A percentile compares a stretch with the other conserved stretches of the same genome.
phyloP scores from a whole-genome alignment of 1,140 invertebrate genomes.

The Asbolus verrucosus region DNA sequence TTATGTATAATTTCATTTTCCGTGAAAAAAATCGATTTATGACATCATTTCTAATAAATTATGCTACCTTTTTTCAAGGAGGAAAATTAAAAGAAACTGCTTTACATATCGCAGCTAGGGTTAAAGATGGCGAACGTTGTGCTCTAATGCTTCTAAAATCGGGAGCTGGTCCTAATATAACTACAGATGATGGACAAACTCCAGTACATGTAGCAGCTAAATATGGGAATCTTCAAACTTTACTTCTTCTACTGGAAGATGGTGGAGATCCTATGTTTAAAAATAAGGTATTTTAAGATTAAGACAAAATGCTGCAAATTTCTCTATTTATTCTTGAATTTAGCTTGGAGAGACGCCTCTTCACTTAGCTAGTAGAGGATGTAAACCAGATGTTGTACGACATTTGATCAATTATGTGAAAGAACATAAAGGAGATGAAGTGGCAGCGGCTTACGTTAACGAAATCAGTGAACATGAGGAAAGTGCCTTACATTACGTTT shows the following conservation, averaged over 20 bases:
- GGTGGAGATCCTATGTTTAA: conserved; percentile 90
- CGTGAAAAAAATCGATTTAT: background rate
- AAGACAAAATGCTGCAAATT: too few species aligned
- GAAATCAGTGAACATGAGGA: conserved; percentile 91
- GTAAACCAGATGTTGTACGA: conserved; percentile 86
- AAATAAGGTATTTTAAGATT: conserved; percentile 77
- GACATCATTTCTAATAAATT: too few species aligned
- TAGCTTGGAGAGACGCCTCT: conserved; percentile 94
- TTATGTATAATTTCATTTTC: conserved; percentile 5
- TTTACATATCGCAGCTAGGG: conserved; percentile 93
- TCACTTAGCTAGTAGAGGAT: conserved; percentile 89
- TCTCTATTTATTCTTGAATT: too few species aligned
- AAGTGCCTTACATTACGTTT: conserved; percentile 91
- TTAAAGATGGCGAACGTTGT: conserved; percentile 94
- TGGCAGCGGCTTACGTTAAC: conserved; percentile 82
- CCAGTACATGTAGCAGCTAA: conserved; percentile 92
- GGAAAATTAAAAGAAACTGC: conserved; percentile 91
- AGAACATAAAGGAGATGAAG: conserved; percentile 76
- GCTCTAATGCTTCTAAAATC: conserved; percentile 97
- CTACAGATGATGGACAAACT: conserved; percentile 93
- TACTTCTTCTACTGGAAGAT: conserved; percentile 89
- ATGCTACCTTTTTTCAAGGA: conserved; percentile 64
- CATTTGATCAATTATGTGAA: conserved; percentile 89
- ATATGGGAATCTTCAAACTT: conserved; percentile 87
- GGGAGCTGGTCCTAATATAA: conserved; percentile 94